Evolutionary conservation across 2,888 invertebrate species (phyloP), one percentile per base, ranked within the genome.

Genomic region (Temnothorax rugatulus): DNA sequence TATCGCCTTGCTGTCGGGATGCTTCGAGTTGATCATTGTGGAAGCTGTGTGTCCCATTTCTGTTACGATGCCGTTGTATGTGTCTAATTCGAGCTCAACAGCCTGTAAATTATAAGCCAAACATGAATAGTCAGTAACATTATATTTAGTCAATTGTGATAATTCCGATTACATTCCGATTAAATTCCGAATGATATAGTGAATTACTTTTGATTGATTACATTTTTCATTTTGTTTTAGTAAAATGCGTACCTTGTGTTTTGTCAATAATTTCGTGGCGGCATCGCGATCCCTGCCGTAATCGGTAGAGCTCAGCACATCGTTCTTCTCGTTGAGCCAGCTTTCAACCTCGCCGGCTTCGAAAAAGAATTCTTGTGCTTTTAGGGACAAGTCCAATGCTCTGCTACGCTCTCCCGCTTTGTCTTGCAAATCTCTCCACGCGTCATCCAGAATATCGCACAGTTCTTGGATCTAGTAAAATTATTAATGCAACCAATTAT

Each of bases 281-380:
- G 98, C 96, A 92, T 98, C 98, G 52, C 98, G 96, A 95, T 99
- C 99, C 71, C 97, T 96, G n/a, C 99, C 99, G 87, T 97, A 97
- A 94, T 99, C 98, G 0, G 97, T 97, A n/a, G 97, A 97, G 50
- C 96, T 96, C 7, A 99, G 95, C 47, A 97, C 96, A 85, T 98
- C 97, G 68, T 97, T 97, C 94, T 98, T 98, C 95, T 99, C 99
- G 54, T 97, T 97, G 87, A 99, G 96, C 99, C 99, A 99, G 41
- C 97, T 97, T 95, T 99, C 99, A 86, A 99, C 97, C 95, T 99
- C 99, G 66, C 97, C 97, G 15, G 98, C 98, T 94, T 99, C 98
- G 93, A 98, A 98, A 95, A 98, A 96, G 95, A 98, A 98, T 95
- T 99, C 98, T 95, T 99, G 99, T 13, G 98, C 98, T 93, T 97